phyloP scores from a whole-genome alignment of 1,140 invertebrate species.

The Tigriopus japonicus region DNA sequence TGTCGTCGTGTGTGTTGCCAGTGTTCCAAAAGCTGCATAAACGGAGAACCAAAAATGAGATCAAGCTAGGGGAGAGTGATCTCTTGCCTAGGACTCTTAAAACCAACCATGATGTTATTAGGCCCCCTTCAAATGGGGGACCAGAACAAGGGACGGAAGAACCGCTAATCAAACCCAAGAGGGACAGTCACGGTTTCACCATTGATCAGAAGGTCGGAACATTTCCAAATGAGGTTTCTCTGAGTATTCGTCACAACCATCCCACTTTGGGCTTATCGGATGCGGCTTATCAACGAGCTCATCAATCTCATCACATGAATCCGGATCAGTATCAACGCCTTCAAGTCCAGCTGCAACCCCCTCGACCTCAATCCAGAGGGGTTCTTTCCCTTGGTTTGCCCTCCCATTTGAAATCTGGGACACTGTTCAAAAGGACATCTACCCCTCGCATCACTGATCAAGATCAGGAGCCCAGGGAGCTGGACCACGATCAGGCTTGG shows the following conservation, averaged over 20 bases:
- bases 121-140: too few species aligned
- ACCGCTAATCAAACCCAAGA: background rate
- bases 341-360: background rate
- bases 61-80: too few species aligned
- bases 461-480: too few species aligned
- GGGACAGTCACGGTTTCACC: conserved; percentile 4
- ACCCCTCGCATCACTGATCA: too few species aligned
- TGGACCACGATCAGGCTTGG: too few species aligned
- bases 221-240: conserved; percentile 4
- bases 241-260: conserved; percentile 10
- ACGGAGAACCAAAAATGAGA: too few species aligned
- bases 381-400: conserved; percentile 7
- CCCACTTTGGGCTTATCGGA: conserved; percentile 4
- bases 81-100: too few species aligned
- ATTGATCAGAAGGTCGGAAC: background rate
- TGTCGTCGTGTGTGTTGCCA: too few species aligned
- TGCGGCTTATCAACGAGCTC: conserved; percentile 6
- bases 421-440: too few species aligned
- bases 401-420: background rate
- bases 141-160: too few species aligned
- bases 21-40: too few species aligned
- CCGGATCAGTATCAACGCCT: background rate
- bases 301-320: conserved; percentile 3
- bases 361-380: background rate
- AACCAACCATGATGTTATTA: too few species aligned